A percentile compares a stretch with the other conserved stretches of the same genome.
These are phyloP conservation scores for Arctocebus calabarensis DNA, from an alignment of 2,797 vertebrate species.

Conservation along the genomic window DNA sequence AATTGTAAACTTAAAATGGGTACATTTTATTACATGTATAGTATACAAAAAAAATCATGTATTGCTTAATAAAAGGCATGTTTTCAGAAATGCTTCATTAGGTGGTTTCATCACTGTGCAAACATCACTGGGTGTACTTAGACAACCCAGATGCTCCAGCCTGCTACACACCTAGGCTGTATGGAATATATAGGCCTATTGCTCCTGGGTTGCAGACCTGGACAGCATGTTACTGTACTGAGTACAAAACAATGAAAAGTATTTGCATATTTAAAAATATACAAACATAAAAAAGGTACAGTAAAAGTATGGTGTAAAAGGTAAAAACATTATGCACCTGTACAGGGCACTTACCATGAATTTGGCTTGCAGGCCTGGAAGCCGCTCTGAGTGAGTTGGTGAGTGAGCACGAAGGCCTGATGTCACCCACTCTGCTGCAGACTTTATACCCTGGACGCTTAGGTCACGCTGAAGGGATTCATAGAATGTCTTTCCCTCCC, in stretches of 20 bases:
- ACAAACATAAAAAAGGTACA: not conserved
- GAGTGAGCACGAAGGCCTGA: not conserved
- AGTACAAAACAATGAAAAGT: not conserved
- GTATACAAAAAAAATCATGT: not conserved
- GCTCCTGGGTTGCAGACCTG: not conserved
- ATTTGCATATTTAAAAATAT: not conserved
- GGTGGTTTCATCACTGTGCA: not conserved
- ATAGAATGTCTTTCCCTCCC: not conserved
- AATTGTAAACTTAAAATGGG: not conserved
- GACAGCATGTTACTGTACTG: not conserved
- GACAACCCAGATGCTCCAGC: not conserved
- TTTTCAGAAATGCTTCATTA: not conserved
- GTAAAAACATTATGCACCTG: not conserved
- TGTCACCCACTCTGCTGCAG: not conserved
- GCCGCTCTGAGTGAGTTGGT: not conserved
- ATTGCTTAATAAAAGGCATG: not conserved
- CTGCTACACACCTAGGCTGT: not conserved
- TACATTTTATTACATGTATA: not conserved
- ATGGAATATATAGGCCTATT: not conserved
- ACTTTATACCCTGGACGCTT: not conserved
- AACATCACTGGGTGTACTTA: not conserved
- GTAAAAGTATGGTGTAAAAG: not conserved
- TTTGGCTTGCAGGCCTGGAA: not conserved
- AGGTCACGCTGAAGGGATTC: not conserved
- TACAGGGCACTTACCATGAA: not conserved